phyloP scores from a whole-genome alignment of 2,113 vertebrate genomes.

The Pteronura brasiliensis region DNA sequence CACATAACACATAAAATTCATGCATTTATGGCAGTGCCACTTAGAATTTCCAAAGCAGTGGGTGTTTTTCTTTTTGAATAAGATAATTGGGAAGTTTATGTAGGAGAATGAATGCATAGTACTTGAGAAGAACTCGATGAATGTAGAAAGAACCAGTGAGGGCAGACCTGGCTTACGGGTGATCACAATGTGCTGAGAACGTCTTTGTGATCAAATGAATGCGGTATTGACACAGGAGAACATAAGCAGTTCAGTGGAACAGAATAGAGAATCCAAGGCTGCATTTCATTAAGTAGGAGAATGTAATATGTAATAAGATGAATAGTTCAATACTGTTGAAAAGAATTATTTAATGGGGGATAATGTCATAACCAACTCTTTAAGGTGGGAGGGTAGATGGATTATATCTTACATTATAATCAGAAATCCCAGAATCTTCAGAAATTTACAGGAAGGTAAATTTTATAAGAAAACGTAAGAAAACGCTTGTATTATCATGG shows the following conservation, averaged over 20 bases:
- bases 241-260: background rate
- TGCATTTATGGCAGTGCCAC: background rate
- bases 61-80: background rate
- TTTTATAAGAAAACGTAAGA: background rate
- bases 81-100: background rate
- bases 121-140: background rate
- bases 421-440: background rate
- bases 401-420: background rate
- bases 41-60: background rate
- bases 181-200: background rate
- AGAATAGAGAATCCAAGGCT: background rate
- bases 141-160: background rate
- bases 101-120: background rate
- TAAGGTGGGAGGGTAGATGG: background rate
- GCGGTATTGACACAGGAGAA: background rate
- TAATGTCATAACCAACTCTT: background rate
- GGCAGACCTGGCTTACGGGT: background rate
- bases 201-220: background rate
- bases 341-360: background rate
- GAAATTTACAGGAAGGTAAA: background rate
- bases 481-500: background rate
- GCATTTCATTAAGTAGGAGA: background rate
- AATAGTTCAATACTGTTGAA: background rate
- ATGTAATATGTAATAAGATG: background rate
- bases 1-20: background rate